These are phyloP conservation scores for Manduca sexta DNA, from an alignment of 1,140 invertebrate species.

Conservation along the genomic window DNA sequence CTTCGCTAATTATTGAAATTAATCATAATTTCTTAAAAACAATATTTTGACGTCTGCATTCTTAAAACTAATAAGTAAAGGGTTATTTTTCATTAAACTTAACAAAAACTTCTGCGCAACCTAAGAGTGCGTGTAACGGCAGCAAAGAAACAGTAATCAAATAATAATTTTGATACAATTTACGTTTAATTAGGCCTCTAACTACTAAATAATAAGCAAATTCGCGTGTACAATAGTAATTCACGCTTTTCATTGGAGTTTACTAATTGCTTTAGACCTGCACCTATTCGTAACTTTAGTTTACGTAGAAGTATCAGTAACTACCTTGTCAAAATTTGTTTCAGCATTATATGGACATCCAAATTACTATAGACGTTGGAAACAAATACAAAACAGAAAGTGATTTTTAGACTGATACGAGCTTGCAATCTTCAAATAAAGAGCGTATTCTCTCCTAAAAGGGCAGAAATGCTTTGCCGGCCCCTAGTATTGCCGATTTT, in stretches of 20 bases:
- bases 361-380: neutral
- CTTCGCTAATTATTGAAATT: too few relatives aligned
- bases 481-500: too few relatives aligned
- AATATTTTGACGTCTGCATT: too few relatives aligned
- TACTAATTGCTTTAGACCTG: conserved; percentile 35
- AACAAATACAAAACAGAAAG: too few relatives aligned
- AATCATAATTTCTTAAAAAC: too few relatives aligned
- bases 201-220: conserved; percentile 49
- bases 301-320: neutral
- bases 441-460: too few relatives aligned
- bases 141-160: conserved; percentile 22
- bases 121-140: neutral
- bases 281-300: neutral
- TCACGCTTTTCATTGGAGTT: conserved; percentile 27
- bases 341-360: too few relatives aligned
- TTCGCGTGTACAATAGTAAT: conserved; percentile 40
- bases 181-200: conserved; percentile 41
- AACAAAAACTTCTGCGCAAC: neutral
- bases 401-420: too few relatives aligned
- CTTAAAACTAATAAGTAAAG: too few relatives aligned
- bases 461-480: too few relatives aligned
- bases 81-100: too few relatives aligned
- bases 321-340: neutral
- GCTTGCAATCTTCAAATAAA: too few relatives aligned
- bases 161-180: conserved; percentile 35